Evolutionary conservation across 2,888 invertebrate species (phyloP), one percentile per base, ranked within the genome.

Genomic region (Myopa tessellatipennis): DNA sequence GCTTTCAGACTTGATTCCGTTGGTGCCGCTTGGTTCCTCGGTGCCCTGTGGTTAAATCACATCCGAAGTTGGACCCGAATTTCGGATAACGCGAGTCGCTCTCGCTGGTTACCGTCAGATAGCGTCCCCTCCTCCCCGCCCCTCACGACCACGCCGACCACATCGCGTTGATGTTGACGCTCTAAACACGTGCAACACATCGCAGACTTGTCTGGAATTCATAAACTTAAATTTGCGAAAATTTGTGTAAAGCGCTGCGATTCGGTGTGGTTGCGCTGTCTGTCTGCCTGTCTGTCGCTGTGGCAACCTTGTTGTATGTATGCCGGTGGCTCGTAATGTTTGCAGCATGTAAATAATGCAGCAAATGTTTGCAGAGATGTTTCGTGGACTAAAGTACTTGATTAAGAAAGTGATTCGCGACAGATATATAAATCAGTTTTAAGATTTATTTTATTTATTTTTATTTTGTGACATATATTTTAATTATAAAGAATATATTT

Each of bases 221-320:
- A 73, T 63, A 73, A 73, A 63, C 63, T 73, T 63, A 45, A 63
- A 73, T 73, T 63, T 63, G 70, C 26, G 73, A 63, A 73, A 38
- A 73, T 73, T 73, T 63, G 40, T 40, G 38, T 26, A 73, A 73
- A 61, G 26, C 63, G 40, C 38, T 18, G 40, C 18, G 18, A 73
- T 73, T 73, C 45, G 18, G 38, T 60, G 12, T 36, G 38, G 26
- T 36, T 55, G 36, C 18, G 8, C 4, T 69, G 50, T 26, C 18
- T 50, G 50, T 52, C 14, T 50, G 50, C 12, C 12, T 40, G 40
- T 69, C 7, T 69, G 68, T n/a, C 68, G 50, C 40, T 69, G 45
- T 26, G n/a, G 18, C 18, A 61, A 61, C 10, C 10, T 10, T 40
- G 40, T n/a, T 18, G 6, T 36, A 65, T 26, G 7, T 16, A 67